Evolutionary conservation across 2,113 vertebrate genomes (phyloP), one percentile per base, ranked within the genome.

Genomic region (Poeciliopsis turrubarensis): DNA sequence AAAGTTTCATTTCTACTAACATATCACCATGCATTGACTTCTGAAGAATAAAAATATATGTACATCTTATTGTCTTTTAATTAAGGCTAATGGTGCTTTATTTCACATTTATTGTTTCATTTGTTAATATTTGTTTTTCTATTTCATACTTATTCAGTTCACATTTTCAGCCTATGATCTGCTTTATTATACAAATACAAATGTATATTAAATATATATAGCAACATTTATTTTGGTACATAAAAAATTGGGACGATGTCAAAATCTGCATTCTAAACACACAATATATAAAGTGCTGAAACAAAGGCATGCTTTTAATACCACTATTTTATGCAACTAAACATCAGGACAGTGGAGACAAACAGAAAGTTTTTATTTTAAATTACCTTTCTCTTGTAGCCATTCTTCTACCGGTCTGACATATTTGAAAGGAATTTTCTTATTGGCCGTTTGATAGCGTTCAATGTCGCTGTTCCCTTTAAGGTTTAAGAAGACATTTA

Each of bases 341-440:
- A 61, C 37, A 62, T 65, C 3, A 85, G 47, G 15, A 39, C 31
- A 41, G 17, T 68, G 15, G 72, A 31, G 22, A 79, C 14, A 79
- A 8, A 74, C 1, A 70, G 19, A 74, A 60, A 62, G 7, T 30
- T 54, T 73, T 80, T 25, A 30, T 68, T 34, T 73, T 86, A 92
- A 73, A 90, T 98, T 99, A 99, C 98, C 98, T 99, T 99, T 99
- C 91, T 99, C 98, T 92, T 98, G 98, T 79, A 99, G 97, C 96
- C 98, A 99, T 86, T 99, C 98, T 81, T 99, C 98, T 95, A 99
- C 96, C 13, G 96, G 96, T 90, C 98, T 95, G 95, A 95, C 90
- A 94, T 98, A 97, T 97, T 99, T 99, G 96, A 98, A 99, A 93
- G 98, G 97, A 93, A 99, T 98, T 97, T 99, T 99, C 97, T 97